Base-by-base conservation (phyloP, 2,113 vertebrate genomes). In the Microcebus lehilahytsara region DNA sequence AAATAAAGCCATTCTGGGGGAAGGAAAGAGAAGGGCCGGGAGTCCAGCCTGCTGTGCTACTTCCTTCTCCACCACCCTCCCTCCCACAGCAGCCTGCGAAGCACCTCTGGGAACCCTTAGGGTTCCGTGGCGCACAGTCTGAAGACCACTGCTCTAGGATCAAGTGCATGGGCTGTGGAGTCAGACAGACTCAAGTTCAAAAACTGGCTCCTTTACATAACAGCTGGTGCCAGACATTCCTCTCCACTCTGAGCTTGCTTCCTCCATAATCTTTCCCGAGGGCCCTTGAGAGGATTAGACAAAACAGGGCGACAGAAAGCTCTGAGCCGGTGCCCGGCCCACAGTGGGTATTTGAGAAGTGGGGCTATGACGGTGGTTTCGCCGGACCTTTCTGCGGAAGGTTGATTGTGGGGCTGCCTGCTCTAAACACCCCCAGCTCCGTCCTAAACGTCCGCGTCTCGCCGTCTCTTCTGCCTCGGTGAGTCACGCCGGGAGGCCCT, bases 311-410 rank as follows among this genome's bases (percentile, higher is more conserved):
- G 9, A 22, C 3, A 2, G 8, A 25, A 62, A 89, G 78, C n/a
- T 67, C 77, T 60, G 12, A n/a, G 84, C 92, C 27, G 13, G 79
- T 2, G 67, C 89, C 92, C 19, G 77, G 56, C 40, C 85, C 86
- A 10, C 94, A 75, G 89, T 34, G 42, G 85, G 86, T 23, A 8
- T 58, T 14, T 30, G 42, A 2, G 58, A 58, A 77, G 56, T 67
- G 30, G 32, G 91, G 72, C 67, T 56, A 32, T 58, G 66, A 51
- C 0, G 27, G 77, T 37, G 49, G 87, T 83, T 86, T 46, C 74
- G 67, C 53, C 22, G 94, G 49, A 37, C 62, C 62, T 97, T 89
- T 86, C 92, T 71, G 86, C 56, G 64, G 74, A 86, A 84, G 25
- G 56, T 42, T 64, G 56, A 4, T 7, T 56, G 22, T 42, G 40